Evolutionary conservation across 2,888 invertebrate species (phyloP).

Genomic region (Melinaea marsaeus): DNA sequence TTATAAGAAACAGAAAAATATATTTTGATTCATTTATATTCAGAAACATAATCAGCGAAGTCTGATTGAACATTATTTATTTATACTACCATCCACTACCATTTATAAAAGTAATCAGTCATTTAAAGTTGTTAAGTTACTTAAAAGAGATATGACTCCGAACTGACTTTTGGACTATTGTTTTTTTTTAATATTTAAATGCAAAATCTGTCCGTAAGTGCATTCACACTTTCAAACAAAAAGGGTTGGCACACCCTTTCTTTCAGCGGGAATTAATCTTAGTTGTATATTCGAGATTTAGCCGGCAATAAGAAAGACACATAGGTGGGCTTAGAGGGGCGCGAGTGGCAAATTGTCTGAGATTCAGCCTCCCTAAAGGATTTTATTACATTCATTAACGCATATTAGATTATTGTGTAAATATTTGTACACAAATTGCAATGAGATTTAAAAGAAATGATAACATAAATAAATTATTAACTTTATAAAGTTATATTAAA

Average conservation of each 20-base stretch:
- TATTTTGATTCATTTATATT: conserved; percentile 30
- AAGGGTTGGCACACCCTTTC: conserved; percentile 71
- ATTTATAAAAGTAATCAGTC: conserved; percentile 19
- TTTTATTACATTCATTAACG: conserved; percentile 77
- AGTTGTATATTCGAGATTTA: conserved; percentile 77
- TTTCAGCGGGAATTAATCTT: conserved; percentile 74
- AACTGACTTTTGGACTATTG: too few species aligned
- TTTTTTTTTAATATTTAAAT: too few species aligned
- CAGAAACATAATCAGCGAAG: conserved; percentile 35
- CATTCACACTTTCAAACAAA: conserved; percentile 31
- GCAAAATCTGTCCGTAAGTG: conserved; percentile 21
- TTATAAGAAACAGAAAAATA: conserved; percentile 29
- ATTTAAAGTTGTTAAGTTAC: neutral
- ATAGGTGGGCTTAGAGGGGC: conserved; percentile 75
- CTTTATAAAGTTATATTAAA: neutral
- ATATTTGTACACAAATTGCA: conserved; percentile 63
- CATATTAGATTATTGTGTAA: conserved; percentile 70
- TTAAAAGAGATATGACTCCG: too few species aligned
- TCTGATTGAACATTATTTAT: conserved; percentile 5
- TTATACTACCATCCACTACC: neutral
- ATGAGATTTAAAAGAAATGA: conserved; percentile 31
- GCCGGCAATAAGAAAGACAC: conserved; percentile 76
- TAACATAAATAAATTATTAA: neutral
- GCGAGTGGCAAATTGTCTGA: conserved; percentile 74
- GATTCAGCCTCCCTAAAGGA: conserved; percentile 61